phyloP scores from a whole-genome alignment of 2,113 vertebrate genomes.

The Gobio gobio region DNA sequence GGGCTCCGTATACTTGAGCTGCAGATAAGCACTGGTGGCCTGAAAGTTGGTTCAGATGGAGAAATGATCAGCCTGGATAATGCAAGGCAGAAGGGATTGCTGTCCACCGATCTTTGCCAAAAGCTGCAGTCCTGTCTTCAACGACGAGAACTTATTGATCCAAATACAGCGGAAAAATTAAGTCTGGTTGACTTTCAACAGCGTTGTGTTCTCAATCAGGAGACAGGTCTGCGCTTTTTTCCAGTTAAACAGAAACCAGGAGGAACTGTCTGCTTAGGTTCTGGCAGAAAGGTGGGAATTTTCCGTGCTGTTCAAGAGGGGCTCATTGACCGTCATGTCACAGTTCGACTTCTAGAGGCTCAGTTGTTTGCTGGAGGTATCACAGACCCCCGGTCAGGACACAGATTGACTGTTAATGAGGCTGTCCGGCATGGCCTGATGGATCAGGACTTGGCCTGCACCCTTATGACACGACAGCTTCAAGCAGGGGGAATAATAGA shows the following conservation, averaged over 20 bases:
- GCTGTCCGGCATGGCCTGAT: constrained; percentile 82
- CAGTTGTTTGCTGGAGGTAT: constrained; percentile 95
- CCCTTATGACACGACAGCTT: constrained; percentile 85
- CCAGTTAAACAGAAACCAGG: constrained; percentile 87
- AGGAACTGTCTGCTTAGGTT: constrained; percentile 84
- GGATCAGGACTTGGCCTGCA: constrained; percentile 88
- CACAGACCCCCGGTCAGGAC: constrained; percentile 88
- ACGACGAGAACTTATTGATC: constrained; percentile 85
- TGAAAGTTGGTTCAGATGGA: constrained; percentile 64
- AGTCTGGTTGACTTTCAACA: constrained; percentile 78
- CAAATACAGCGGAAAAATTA: constrained; percentile 89
- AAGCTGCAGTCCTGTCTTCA: constrained; percentile 75
- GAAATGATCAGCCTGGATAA: constrained; percentile 76
- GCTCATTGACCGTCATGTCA: constrained; percentile 86
- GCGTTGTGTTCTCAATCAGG: constrained; percentile 79
- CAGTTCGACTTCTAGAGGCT: constrained; percentile 84
- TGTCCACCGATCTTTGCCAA: constrained; percentile 69
- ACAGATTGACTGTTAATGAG: constrained; percentile 82
- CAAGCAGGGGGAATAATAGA: constrained; percentile 86
- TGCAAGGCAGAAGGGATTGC: constrained; percentile 73
- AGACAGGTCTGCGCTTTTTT: constrained; percentile 82
- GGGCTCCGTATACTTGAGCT: constrained; percentile 87
- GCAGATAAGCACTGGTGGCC: constrained; percentile 80
- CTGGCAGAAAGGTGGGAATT: constrained; percentile 85
- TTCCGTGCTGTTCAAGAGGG: constrained; percentile 89